Evolutionary conservation across 2,113 vertebrate species (phyloP).

Genomic region (Pluvianellus socialis): DNA sequence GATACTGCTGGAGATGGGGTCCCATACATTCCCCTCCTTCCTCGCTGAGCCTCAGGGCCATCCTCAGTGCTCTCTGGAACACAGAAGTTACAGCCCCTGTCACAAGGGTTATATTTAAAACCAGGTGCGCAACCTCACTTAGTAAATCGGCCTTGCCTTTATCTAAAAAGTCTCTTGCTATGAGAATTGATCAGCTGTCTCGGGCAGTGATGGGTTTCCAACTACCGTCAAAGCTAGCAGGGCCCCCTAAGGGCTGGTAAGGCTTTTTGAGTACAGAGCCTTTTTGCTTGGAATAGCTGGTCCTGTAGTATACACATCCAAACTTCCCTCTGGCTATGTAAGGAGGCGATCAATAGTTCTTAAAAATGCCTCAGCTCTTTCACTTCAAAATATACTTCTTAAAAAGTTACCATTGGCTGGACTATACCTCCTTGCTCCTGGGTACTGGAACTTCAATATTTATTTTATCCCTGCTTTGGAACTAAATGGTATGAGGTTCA

Average conservation of each 20-base stretch:
- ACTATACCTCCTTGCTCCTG: neutral
- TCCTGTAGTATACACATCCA: neutral
- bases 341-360: constrained; percentile 1
- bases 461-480: neutral
- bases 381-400: neutral
- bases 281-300: constrained; percentile 16
- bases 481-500: too few relatives aligned
- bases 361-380: neutral
- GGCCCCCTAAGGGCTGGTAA: neutral
- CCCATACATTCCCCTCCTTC: neutral
- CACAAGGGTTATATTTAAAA: neutral
- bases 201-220: neutral
- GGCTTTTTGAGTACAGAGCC: neutral
- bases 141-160: neutral
- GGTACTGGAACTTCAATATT: neutral
- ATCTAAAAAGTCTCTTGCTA: neutral
- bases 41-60: neutral
- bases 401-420: neutral
- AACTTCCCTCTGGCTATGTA: constrained; percentile 6
- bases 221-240: neutral
- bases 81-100: neutral
- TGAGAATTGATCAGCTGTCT: neutral
- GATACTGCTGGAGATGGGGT: neutral
- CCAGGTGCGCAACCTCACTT: neutral
- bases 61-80: neutral